Conservation (phyloP, 2,888 invertebrate species). For the Xiphydria camelus region DNA sequence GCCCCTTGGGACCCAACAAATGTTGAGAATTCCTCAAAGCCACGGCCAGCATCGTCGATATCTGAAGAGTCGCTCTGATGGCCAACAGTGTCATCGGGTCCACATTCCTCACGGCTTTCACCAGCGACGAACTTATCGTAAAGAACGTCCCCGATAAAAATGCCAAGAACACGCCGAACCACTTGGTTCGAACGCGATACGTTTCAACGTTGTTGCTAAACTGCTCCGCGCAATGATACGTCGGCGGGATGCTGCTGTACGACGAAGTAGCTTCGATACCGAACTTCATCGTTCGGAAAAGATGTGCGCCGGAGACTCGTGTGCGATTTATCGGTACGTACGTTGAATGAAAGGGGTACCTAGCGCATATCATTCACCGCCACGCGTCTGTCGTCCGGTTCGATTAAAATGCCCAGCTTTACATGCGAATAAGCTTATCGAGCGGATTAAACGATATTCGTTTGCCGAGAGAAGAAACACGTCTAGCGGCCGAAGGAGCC, state of each 20-base stretch:
- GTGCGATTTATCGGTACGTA: not conserved
- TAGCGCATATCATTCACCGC: slow-evolving; percentile 16
- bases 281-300: slow-evolving; percentile 43
- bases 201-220: slow-evolving; percentile 46
- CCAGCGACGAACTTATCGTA: slow-evolving; percentile 57
- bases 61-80: slow-evolving; percentile 55
- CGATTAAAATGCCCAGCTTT: slow-evolving; percentile 33
- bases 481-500: not conserved
- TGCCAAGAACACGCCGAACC: slow-evolving; percentile 56
- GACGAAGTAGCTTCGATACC: slow-evolving; percentile 45
- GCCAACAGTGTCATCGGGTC: slow-evolving; percentile 58
- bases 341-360: slow-evolving; percentile 9
- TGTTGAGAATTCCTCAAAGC: slow-evolving; percentile 46
- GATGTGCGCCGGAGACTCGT: not conserved
- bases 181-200: slow-evolving; percentile 50
- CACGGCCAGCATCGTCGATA: slow-evolving; percentile 49
- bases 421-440: slow-evolving; percentile 30
- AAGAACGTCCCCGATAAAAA: slow-evolving; percentile 60
- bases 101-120: slow-evolving; percentile 55
- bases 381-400: slow-evolving; percentile 22
- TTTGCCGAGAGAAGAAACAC: not conserved
- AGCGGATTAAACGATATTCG: slow-evolving; percentile 30
- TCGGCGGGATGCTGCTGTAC: slow-evolving; percentile 51
- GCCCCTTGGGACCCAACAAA: slow-evolving; percentile 53
- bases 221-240: slow-evolving; percentile 48